Base-by-base conservation (phyloP, 1,140 invertebrate genomes). In the Laodelphax striatellus region DNA sequence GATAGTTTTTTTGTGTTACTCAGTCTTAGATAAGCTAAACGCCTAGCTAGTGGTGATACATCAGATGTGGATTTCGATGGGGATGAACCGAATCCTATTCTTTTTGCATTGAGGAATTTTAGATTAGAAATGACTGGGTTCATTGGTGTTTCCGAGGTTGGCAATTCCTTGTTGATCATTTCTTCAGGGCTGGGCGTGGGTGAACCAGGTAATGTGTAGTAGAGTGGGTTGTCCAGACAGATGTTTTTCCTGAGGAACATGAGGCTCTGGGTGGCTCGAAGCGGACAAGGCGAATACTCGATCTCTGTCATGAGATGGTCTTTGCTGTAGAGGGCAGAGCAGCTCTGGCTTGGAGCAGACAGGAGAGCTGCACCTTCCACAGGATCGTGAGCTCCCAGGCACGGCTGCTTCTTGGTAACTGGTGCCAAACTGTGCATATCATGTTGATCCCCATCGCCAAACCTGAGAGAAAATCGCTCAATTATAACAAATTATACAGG, bases 281-380 rank as follows among this genome's bases (percentile, higher is more conserved):
- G 34, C 13, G 66, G 58, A 52, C 63, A 62, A n/a, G 68, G 67
- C 1, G 66, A 68, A 52, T 64, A 69, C 22, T 69, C 68, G n/a
- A 69, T 69, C 21, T 67, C 62, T 11, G 66, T 43, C 10, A 61
- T 55, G 16, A 50, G 21, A 10, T 50, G 46, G 16, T 50, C 46
- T 50, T 50, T 50, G 21, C 21, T 50, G 46, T 50, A 50, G 16
- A 50, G 21, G 6, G 46, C 46, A 2, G 46, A 50, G 19, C 43
- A 55, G 14, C 38, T 60, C 21, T 60, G 31, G 46, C 52, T 60
- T 24, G 34, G 16, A 21, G 53, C 31, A 1, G 59, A 38, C 11
- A 28, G 42, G 34, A 42, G 44, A n/a, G 17, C 28, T 1, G 52
- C 21, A 13, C 16, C 34, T 14, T 52, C 14, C 11, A 28, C 53